These are phyloP conservation scores for Polymixis lichenea DNA, from an alignment of 2,888 invertebrate species.

Conservation along the genomic window DNA sequence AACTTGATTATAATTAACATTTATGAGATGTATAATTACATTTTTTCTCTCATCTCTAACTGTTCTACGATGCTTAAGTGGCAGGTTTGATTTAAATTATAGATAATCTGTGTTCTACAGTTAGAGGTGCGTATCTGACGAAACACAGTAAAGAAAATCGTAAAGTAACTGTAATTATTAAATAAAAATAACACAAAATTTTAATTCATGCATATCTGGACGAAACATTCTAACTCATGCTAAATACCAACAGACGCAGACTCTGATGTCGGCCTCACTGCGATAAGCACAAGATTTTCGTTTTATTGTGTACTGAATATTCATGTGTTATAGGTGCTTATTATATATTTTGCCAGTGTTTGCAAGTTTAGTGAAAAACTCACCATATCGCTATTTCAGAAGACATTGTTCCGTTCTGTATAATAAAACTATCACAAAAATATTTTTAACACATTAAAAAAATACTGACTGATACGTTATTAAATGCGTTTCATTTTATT, in stretches of 20 bases:
- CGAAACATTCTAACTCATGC: slow-evolving; percentile 24
- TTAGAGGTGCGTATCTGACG: not conserved
- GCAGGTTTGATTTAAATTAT: not conserved
- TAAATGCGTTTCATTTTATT: slow-evolving; percentile 26
- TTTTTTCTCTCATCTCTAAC: not conserved
- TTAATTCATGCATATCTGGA: slow-evolving; percentile 10
- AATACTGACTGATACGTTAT: slow-evolving; percentile 55
- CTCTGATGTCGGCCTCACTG: not conserved
- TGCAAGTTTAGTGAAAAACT: slow-evolving; percentile 41
- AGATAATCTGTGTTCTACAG: not conserved
- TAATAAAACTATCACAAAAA: slow-evolving; percentile 21
- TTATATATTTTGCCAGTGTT: slow-evolving; percentile 23
- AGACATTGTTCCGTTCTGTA: slow-evolving; percentile 46
- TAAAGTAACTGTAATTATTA: slow-evolving; percentile 1
- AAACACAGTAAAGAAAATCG: not conserved
- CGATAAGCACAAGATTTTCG: slow-evolving; percentile 23
- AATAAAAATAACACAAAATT: not conserved
- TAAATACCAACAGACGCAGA: not conserved
- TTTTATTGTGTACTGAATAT: slow-evolving; percentile 4
- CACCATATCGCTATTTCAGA: slow-evolving; percentile 58
- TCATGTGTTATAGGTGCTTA: not conserved
- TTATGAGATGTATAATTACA: not conserved
- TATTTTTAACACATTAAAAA: slow-evolving; percentile 36
- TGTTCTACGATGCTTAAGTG: not conserved
- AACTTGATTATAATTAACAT: not conserved